phyloP scores from a whole-genome alignment of 2,797 vertebrate genomes.

The Moxostoma hubbsi region DNA sequence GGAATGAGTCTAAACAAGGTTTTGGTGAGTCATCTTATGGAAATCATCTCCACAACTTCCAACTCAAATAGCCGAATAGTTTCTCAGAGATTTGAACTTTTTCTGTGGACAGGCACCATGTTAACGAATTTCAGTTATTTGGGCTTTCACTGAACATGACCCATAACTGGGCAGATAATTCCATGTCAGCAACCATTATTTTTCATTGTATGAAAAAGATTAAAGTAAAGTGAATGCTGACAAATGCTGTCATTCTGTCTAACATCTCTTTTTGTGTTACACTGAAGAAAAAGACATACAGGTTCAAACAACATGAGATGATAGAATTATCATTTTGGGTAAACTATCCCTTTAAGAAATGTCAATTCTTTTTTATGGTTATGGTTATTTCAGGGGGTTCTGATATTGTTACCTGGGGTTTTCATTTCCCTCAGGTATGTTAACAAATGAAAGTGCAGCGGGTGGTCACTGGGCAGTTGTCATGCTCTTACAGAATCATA shows the following conservation, averaged over 20 bases:
- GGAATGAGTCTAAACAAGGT: background rate
- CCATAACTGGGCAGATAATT: no score
- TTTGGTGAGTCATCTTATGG: slow-evolving; percentile 24
- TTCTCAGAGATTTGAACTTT: background rate
- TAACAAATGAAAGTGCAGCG: slow-evolving; percentile 56
- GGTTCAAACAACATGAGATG: no score
- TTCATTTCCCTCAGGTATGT: slow-evolving; percentile 19
- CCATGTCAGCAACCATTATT: no score
- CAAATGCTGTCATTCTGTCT: no score
- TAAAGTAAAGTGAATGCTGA: no score
- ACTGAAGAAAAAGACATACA: no score
- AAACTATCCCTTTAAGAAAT: slow-evolving; percentile 29
- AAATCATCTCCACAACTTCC: background rate
- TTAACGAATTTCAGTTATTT: background rate
- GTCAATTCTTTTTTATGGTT: slow-evolving; percentile 39
- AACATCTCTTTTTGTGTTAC: no score
- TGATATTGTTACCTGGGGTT: slow-evolving; percentile 35
- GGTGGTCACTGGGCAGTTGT: slow-evolving; percentile 53
- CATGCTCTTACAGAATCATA: slow-evolving; percentile 60
- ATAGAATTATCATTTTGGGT: no score
- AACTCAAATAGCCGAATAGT: background rate
- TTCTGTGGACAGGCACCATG: background rate
- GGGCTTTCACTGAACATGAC: no score
- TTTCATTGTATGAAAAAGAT: no score
- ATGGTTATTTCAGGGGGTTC: slow-evolving; percentile 40